phyloP scores from a whole-genome alignment of 1,140 invertebrate species.

The Cydia amplana region DNA sequence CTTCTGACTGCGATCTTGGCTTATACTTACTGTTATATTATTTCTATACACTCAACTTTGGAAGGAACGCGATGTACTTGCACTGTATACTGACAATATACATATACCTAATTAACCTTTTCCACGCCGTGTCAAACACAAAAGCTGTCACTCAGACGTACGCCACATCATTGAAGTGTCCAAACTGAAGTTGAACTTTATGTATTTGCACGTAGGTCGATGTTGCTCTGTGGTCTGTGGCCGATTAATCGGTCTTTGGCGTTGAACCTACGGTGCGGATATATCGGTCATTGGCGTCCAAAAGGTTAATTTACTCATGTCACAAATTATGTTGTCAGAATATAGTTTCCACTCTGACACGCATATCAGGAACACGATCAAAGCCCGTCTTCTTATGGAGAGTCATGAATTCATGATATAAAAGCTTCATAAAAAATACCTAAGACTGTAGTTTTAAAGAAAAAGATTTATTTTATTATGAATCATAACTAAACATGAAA shows the following conservation, averaged over 20 bases:
- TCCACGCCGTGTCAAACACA: too few relatives aligned
- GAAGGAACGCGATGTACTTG: background rate
- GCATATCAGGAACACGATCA: constrained; percentile 1
- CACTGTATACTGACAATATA: background rate
- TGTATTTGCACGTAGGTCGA: too few relatives aligned
- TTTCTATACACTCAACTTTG: constrained; percentile 12
- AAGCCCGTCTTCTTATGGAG: background rate
- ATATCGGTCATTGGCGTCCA: too few relatives aligned
- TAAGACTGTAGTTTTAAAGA: background rate
- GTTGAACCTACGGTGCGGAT: too few relatives aligned
- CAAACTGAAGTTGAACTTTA: too few relatives aligned
- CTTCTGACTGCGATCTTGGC: constrained; percentile 47
- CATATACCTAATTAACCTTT: background rate
- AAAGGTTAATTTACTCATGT: background rate
- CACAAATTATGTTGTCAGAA: background rate
- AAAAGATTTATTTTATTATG: background rate
- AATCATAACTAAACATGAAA: constrained; percentile 7
- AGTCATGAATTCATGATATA: background rate
- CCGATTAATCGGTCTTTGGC: too few relatives aligned
- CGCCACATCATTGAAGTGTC: too few relatives aligned
- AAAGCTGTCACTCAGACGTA: too few relatives aligned
- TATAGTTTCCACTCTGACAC: constrained; percentile 1
- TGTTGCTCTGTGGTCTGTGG: too few relatives aligned
- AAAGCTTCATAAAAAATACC: background rate
- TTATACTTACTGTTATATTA: constrained; percentile 17